A percentile compares a stretch with the other conserved stretches of the same genome.
Conservation (phyloP, 2,888 invertebrate species). For the Acronicta psi region DNA sequence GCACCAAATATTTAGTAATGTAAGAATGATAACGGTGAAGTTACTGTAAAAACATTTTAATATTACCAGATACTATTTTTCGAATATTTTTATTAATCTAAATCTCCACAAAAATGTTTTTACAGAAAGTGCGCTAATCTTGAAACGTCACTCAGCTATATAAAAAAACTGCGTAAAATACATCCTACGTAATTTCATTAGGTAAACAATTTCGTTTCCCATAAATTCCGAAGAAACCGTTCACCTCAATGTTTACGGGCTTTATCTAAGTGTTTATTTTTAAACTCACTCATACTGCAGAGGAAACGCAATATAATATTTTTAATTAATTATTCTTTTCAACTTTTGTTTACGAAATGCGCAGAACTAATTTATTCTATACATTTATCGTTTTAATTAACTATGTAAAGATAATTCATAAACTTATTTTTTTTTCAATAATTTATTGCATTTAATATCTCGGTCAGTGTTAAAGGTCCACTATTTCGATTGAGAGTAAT, state of each 20-base stretch:
- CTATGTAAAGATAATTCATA: slow-evolving; percentile 60
- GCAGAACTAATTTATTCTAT: slow-evolving; percentile 48
- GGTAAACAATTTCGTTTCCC: slow-evolving; percentile 56
- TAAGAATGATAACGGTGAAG: too few species aligned
- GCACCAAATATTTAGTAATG: too few species aligned
- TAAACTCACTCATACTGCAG: slow-evolving; percentile 62
- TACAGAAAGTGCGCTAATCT: slow-evolving; percentile 28
- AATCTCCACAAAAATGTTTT: neutral
- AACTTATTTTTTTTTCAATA: slow-evolving; percentile 61
- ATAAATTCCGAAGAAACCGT: slow-evolving; percentile 64
- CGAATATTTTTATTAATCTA: slow-evolving; percentile 13
- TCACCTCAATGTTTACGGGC: slow-evolving; percentile 71
- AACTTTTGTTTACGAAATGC: slow-evolving; percentile 75
- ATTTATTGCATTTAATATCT: slow-evolving; percentile 67
- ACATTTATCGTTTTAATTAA: slow-evolving; percentile 70
- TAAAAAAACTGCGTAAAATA: slow-evolving; percentile 40
- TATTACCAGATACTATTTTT: neutral
- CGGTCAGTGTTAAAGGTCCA: slow-evolving; percentile 55
- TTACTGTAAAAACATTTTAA: neutral
- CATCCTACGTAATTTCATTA: slow-evolving; percentile 50
- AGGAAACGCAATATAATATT: slow-evolving; percentile 69
- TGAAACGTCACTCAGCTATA: slow-evolving; percentile 22
- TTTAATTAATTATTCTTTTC: slow-evolving; percentile 72
- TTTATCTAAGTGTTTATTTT: slow-evolving; percentile 71
- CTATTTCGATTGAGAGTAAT: slow-evolving; percentile 66